phyloP scores from a whole-genome alignment of 1,140 invertebrate genomes.

The Achatina immaculata region DNA sequence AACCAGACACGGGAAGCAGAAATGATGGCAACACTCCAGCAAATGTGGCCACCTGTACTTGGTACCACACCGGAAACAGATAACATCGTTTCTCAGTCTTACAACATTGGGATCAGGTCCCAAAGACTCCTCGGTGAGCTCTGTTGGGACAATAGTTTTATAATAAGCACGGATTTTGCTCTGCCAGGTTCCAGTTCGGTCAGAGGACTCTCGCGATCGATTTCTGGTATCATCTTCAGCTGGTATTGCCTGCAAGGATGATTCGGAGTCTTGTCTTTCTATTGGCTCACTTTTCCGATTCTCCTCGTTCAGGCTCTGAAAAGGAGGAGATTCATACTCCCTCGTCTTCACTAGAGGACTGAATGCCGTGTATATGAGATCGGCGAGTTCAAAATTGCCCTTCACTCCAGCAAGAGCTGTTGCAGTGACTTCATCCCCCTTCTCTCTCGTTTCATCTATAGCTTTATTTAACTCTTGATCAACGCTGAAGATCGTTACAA shows the following conservation, averaged over 20 bases:
- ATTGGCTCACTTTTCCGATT: too few species aligned
- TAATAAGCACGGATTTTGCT: background rate
- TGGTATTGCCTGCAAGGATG: too few species aligned
- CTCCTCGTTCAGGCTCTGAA: too few species aligned
- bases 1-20: constrained; percentile 26
- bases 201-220: too few species aligned
- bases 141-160: background rate
- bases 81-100: background rate
- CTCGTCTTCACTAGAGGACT: background rate
- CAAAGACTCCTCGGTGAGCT: background rate
- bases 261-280: too few species aligned
- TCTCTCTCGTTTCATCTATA: background rate
- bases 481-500: too few species aligned
- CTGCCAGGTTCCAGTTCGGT: background rate
- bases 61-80: background rate
- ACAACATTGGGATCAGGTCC: background rate
- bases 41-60: constrained; percentile 29
- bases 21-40: constrained; percentile 12
- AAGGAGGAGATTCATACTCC: too few species aligned
- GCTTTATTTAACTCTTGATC: background rate
- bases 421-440: background rate
- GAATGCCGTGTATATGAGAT: background rate
- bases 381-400: background rate
- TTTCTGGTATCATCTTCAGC: too few species aligned
- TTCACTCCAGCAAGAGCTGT: background rate